Conservation (phyloP, 1,140 invertebrate genomes). For the Penaeus vannamei region DNA sequence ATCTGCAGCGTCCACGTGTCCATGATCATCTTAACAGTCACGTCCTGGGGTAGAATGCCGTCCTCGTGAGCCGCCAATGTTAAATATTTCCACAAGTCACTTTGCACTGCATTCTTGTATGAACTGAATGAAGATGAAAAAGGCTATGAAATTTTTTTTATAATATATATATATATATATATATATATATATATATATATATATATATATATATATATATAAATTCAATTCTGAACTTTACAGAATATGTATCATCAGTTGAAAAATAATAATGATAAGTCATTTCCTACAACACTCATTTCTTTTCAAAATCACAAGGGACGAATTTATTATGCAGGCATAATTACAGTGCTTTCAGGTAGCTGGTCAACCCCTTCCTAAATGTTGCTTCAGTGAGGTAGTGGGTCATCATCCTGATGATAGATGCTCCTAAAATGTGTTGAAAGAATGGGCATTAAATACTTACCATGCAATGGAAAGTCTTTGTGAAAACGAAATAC, state of each 20-base stretch:
- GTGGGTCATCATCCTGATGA: slow-evolving; percentile 94
- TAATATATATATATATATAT: no score
- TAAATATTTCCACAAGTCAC: slow-evolving; percentile 87
- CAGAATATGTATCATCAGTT: no score
- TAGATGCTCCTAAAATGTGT: slow-evolving; percentile 80
- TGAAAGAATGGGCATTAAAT: neutral
- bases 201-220: no score
- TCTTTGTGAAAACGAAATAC: no score
- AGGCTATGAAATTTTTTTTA: no score
- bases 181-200: no score
- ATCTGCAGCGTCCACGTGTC: slow-evolving; percentile 72
- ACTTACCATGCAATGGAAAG: no score
- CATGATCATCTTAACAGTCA: slow-evolving; percentile 78
- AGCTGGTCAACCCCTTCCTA: slow-evolving; percentile 83
- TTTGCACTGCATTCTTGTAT: slow-evolving; percentile 81
- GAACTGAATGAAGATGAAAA: slow-evolving; percentile 2
- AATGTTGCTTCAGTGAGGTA: slow-evolving; percentile 90
- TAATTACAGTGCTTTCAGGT: slow-evolving; percentile 74
- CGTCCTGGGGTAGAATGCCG: neutral
- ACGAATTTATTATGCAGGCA: neutral
- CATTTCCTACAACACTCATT: no score
- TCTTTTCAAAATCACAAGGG: no score
- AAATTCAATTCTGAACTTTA: no score
- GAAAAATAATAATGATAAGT: no score
- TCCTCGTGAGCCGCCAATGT: slow-evolving; percentile 46